Conservation (phyloP, 1,140 invertebrate genomes). For the Trichonephila inaurata region DNA sequence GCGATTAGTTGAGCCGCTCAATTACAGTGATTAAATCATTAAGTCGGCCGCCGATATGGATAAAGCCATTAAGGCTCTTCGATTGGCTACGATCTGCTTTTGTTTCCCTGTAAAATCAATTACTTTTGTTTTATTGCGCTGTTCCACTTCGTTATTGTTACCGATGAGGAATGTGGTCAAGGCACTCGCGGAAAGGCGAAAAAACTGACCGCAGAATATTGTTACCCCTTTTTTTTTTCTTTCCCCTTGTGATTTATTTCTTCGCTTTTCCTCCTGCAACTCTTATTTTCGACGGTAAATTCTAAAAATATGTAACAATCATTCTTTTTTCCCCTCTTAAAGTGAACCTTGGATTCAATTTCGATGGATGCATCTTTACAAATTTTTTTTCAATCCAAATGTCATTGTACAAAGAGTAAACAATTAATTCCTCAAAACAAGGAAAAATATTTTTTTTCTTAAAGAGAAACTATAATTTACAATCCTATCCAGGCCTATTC, state of each 20-base stretch:
- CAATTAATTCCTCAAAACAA: too few relatives aligned
- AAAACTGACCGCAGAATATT: neutral
- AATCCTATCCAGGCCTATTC: too few relatives aligned
- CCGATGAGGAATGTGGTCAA: neutral
- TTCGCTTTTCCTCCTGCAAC: too few relatives aligned
- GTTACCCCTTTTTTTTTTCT: neutral
- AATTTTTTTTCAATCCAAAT: too few relatives aligned
- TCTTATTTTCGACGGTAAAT: too few relatives aligned
- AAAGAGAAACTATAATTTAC: too few relatives aligned
- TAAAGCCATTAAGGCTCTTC: neutral
- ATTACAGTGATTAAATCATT: constrained; percentile 68
- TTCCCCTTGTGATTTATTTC: neutral
- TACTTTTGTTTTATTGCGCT: neutral
- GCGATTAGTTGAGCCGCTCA: constrained; percentile 34
- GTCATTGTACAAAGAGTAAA: too few relatives aligned
- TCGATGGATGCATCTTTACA: too few relatives aligned
- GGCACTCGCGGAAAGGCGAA: neutral
- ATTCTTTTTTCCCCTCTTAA: too few relatives aligned
- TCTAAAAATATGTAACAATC: too few relatives aligned
- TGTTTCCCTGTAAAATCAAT: constrained; percentile 11
- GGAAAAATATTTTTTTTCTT: too few relatives aligned
- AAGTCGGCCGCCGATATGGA: neutral
- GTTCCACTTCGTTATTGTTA: constrained; percentile 3
- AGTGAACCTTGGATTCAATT: too few relatives aligned
- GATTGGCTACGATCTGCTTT: neutral